Conservation (phyloP, 2,888 invertebrate species). For the Lepidochrysops patricia region DNA sequence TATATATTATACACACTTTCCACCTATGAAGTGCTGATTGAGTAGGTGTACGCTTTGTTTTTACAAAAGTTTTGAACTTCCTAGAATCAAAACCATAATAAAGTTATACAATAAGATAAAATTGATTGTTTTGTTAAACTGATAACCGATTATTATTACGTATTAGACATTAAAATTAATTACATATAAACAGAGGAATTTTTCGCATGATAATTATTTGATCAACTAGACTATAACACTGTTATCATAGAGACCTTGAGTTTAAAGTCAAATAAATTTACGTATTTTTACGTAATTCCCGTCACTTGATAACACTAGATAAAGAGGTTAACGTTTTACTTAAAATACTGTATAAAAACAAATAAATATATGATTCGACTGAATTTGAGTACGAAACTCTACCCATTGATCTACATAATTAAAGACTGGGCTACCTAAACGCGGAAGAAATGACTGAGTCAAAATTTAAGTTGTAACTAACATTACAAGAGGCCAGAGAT, state of each 20-base stretch:
- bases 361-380: background rate
- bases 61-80: too few species aligned
- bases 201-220: slow-evolving; percentile 17
- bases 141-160: background rate
- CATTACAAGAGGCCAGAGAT: too few species aligned
- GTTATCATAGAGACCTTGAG: slow-evolving; percentile 30
- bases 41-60: background rate
- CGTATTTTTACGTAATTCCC: slow-evolving; percentile 32
- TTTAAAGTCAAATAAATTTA: slow-evolving; percentile 30
- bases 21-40: too few species aligned
- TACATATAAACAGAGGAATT: background rate
- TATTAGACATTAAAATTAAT: background rate
- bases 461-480: too few species aligned
- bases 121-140: background rate
- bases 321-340: slow-evolving; percentile 19
- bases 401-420: too few species aligned
- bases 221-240: slow-evolving; percentile 22
- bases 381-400: too few species aligned
- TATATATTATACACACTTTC: too few species aligned
- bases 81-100: too few species aligned
- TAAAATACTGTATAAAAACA: background rate
- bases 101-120: too few species aligned
- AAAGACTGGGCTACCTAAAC: too few species aligned
- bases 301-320: slow-evolving; percentile 27
- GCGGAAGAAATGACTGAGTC: too few species aligned